Percentiles rank a stretch among this genome's conserved stretches.
Evolutionary conservation across 2,797 vertebrate species (phyloP).

Genomic region (Eulemur mongoz): DNA sequence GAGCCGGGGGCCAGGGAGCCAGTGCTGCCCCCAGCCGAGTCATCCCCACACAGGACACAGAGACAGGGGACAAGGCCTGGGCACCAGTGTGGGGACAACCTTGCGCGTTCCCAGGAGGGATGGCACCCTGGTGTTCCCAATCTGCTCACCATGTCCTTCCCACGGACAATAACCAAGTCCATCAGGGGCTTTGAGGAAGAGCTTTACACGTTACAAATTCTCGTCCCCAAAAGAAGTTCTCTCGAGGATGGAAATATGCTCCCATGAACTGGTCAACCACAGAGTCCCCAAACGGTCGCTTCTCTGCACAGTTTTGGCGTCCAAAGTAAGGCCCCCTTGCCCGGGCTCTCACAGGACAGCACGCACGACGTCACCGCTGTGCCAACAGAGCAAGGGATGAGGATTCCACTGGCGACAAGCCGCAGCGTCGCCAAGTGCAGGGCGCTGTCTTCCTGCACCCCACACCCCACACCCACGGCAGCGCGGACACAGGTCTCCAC

Average conservation of each 20-base stretch:
- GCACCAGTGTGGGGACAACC: too few species aligned
- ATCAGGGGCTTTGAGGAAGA: neutral
- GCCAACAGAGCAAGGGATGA: too few species aligned
- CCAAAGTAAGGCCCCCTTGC: neutral
- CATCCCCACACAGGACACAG: neutral
- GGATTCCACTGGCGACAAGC: neutral
- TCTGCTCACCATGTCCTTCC: neutral
- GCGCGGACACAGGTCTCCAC: too few species aligned
- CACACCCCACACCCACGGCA: too few species aligned
- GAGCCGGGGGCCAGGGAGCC: neutral
- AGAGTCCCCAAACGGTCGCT: neutral
- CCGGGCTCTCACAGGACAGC: neutral
- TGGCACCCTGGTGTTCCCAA: neutral
- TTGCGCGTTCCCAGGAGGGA: too few species aligned
- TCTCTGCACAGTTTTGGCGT: rapidly evolving
- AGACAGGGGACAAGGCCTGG: neutral
- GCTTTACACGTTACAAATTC: neutral
- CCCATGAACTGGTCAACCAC: too few species aligned
- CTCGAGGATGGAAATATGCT: neutral
- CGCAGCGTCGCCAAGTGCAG: too few species aligned
- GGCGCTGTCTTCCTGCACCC: neutral
- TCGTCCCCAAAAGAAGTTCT: neutral
- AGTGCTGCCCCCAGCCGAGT: neutral
- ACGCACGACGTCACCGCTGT: too few species aligned
- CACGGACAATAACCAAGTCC: neutral